Conservation (phyloP, 1,140 invertebrate genomes). For the Tetramorium simillimum region DNA sequence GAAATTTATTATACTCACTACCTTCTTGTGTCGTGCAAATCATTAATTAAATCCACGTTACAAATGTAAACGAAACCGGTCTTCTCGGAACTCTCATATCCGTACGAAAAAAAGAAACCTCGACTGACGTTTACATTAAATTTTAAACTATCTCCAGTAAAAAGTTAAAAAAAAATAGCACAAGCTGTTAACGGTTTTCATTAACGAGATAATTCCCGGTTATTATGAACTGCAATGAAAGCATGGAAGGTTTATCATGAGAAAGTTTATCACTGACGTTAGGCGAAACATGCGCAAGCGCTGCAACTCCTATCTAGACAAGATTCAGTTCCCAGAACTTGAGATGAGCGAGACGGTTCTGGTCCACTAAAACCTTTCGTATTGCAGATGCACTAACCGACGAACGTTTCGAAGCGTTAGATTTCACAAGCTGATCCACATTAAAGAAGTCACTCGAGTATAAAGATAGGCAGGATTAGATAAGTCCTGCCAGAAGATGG, state of each 20-base stretch:
- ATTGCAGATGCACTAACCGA: slow-evolving; percentile 25
- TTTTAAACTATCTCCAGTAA: not conserved
- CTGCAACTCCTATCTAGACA: not conserved
- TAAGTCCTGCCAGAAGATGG: slow-evolving; percentile 28
- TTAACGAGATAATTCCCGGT: not conserved
- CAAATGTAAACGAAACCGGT: not conserved
- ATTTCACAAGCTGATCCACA: slow-evolving; percentile 79
- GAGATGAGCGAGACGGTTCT: slow-evolving; percentile 80
- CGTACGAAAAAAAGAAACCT: not conserved
- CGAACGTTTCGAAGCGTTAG: slow-evolving; percentile 69
- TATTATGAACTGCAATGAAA: not conserved
- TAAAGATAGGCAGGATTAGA: slow-evolving; percentile 70
- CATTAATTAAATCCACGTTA: not conserved
- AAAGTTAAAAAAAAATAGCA: not conserved
- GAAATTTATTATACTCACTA: not conserved
- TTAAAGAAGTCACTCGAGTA: slow-evolving; percentile 55
- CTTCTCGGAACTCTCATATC: not conserved
- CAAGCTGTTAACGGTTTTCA: not conserved
- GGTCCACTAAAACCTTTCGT: slow-evolving; percentile 71
- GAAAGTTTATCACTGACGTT: not conserved
- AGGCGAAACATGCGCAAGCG: not conserved
- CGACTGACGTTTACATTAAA: not conserved
- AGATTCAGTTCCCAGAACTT: slow-evolving; percentile 68
- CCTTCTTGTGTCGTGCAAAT: not conserved
- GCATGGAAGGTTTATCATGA: not conserved